Conservation (phyloP, 2,888 invertebrate species). For the Agonopterix alstromeriana region DNA sequence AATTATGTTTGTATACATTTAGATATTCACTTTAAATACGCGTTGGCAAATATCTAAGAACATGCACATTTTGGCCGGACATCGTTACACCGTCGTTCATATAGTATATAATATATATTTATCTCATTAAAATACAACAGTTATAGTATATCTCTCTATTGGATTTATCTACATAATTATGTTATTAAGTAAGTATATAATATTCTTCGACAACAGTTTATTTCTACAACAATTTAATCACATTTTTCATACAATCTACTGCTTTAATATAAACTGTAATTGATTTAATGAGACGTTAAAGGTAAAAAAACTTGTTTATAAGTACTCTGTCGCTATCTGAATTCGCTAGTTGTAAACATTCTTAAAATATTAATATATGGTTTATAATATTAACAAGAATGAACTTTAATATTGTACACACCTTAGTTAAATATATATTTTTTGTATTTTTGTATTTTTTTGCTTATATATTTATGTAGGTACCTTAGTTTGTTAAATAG, state of each 20-base stretch:
- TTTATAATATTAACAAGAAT: slow-evolving; percentile 50
- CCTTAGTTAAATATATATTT: slow-evolving; percentile 48
- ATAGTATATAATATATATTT: slow-evolving; percentile 15
- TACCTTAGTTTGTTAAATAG: slow-evolving; percentile 61
- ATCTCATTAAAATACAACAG: slow-evolving; percentile 67
- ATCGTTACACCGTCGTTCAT: slow-evolving; percentile 53
- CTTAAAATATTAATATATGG: slow-evolving; percentile 66
- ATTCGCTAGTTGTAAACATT: slow-evolving; percentile 64
- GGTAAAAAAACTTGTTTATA: slow-evolving; percentile 43
- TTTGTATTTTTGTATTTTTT: slow-evolving; percentile 41
- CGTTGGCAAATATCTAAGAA: slow-evolving; percentile 54
- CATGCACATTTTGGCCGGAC: slow-evolving; percentile 69
- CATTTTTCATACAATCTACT: slow-evolving; percentile 60
- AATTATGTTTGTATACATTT: slow-evolving; percentile 43
- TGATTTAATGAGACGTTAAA: slow-evolving; percentile 34
- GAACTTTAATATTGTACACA: slow-evolving; percentile 71
- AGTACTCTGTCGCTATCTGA: slow-evolving; percentile 61
- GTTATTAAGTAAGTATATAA: slow-evolving; percentile 57
- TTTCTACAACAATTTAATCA: slow-evolving; percentile 73
- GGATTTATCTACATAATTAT: slow-evolving; percentile 63
- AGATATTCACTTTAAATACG: slow-evolving; percentile 43
- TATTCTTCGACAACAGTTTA: slow-evolving; percentile 61
- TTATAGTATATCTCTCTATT: slow-evolving; percentile 66
- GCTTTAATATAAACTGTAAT: slow-evolving; percentile 43
- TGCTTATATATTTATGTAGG: slow-evolving; percentile 32